phyloP scores from a whole-genome alignment of 2,888 invertebrate genomes.

The Hyppa rectilinea region DNA sequence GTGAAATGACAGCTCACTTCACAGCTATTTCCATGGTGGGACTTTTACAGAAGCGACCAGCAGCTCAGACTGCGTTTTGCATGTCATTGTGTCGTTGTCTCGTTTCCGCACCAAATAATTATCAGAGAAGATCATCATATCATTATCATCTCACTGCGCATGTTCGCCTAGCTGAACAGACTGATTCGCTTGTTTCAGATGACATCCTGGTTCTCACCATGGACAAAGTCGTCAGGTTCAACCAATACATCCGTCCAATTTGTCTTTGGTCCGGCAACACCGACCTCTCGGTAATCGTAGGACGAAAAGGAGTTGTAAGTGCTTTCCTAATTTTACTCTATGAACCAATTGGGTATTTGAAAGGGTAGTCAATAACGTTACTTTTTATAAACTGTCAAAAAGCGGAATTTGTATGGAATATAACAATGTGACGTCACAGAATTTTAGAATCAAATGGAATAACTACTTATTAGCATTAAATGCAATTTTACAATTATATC shows the following conservation, averaged over 20 bases:
- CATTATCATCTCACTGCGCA: background rate
- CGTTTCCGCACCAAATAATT: background rate
- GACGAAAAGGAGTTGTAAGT: slow-evolving; percentile 85
- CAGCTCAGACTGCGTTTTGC: background rate
- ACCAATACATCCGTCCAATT: slow-evolving; percentile 88
- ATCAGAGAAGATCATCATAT: background rate
- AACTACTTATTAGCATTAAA: no score
- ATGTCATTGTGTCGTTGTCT: background rate
- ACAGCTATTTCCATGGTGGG: no score
- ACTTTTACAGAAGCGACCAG: no score
- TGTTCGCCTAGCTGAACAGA: background rate
- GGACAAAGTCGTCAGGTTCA: slow-evolving; percentile 85
- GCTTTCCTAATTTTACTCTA: background rate
- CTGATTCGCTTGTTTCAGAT: slow-evolving; percentile 75
- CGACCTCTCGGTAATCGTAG: slow-evolving; percentile 79
- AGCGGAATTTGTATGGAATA: no score
- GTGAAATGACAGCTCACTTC: no score
- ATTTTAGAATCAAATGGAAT: no score
- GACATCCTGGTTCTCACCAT: slow-evolving; percentile 91
- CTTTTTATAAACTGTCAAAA: no score
- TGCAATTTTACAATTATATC: no score
- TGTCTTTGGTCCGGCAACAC: slow-evolving; percentile 90
- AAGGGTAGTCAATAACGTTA: no score
- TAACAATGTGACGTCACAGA: no score
- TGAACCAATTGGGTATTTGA: no score